Percentiles rank a stretch among this genome's conserved stretches.
phyloP scores from a whole-genome alignment of 2,113 vertebrate genomes.

The Phoenicopterus ruber region DNA sequence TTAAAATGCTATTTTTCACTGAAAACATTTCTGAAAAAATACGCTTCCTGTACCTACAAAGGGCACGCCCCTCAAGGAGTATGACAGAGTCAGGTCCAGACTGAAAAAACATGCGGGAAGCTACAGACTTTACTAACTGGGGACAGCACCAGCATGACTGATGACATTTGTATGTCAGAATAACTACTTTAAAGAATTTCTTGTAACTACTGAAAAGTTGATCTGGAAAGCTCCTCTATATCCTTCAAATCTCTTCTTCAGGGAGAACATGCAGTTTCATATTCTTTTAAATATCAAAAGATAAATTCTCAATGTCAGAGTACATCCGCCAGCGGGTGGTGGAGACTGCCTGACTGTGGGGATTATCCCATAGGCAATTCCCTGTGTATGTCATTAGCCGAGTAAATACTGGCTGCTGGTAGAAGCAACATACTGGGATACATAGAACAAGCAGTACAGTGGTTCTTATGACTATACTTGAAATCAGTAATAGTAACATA shows the following conservation, averaged over 20 bases:
- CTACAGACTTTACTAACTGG: neutral
- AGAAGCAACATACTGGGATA: neutral
- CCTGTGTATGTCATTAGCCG: fast-evolving
- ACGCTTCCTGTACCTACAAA: neutral
- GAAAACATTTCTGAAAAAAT: neutral
- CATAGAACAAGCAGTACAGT: neutral
- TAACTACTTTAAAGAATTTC: neutral
- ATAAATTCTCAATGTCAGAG: neutral
- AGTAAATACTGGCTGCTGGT: neutral
- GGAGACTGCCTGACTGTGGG: neutral
- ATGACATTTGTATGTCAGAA: neutral
- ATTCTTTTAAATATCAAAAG: neutral
- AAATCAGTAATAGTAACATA: neutral
- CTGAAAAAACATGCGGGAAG: neutral
- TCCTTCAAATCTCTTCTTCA: neutral
- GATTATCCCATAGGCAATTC: neutral
- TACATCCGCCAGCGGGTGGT: neutral
- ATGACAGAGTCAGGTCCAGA: neutral
- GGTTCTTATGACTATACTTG: neutral
- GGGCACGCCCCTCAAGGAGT: neutral
- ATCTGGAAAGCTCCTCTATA: neutral
- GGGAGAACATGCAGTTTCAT: neutral
- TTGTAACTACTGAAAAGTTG: neutral
- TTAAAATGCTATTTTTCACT: neutral
- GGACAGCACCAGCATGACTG: neutral